Percentiles rank a stretch among this genome's conserved stretches.
These are phyloP conservation scores for Onchidella celtica DNA, from an alignment of 2,888 invertebrate genomes.

Conservation along the genomic window DNA sequence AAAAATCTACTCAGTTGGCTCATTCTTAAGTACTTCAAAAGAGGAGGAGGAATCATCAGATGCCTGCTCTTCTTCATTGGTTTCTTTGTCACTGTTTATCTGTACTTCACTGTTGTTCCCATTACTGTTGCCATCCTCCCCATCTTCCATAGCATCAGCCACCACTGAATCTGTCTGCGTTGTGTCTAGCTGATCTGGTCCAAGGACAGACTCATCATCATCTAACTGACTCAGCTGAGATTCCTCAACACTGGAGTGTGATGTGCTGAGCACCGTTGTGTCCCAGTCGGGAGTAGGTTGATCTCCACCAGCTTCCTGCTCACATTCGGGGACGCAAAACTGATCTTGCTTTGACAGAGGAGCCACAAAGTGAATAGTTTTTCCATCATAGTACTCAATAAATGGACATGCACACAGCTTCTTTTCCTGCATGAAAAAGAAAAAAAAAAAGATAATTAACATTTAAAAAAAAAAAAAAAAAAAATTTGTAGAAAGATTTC, in stretches of 20 bases:
- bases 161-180: not conserved
- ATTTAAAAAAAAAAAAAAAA: no score
- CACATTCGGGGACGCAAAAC: conserved; percentile 80
- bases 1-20: conserved; percentile 5
- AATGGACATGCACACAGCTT: conserved; percentile 81
- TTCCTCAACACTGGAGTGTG: conserved; percentile 15
- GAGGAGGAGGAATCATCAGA: conserved; percentile 56
- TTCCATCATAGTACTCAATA: conserved; percentile 80
- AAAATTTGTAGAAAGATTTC: no score
- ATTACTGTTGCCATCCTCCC: not conserved
- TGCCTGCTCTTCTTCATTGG: conserved; percentile 33
- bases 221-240: not conserved
- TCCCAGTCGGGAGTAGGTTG: conserved; percentile 15
- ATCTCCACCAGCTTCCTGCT: conserved; percentile 23
- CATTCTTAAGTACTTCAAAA: conserved; percentile 57
- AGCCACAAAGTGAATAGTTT: conserved; percentile 79
- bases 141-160: not conserved
- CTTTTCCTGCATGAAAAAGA: conserved; percentile 71
- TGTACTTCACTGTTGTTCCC: not conserved
- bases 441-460: not conserved
- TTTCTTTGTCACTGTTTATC: not conserved
- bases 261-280: conserved; percentile 12
- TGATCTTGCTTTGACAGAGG: conserved; percentile 81
- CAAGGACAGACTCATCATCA: conserved; percentile 8
- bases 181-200: not conserved